phyloP scores from a whole-genome alignment of 1,140 invertebrate genomes.

The Diabrotica virgifera region DNA sequence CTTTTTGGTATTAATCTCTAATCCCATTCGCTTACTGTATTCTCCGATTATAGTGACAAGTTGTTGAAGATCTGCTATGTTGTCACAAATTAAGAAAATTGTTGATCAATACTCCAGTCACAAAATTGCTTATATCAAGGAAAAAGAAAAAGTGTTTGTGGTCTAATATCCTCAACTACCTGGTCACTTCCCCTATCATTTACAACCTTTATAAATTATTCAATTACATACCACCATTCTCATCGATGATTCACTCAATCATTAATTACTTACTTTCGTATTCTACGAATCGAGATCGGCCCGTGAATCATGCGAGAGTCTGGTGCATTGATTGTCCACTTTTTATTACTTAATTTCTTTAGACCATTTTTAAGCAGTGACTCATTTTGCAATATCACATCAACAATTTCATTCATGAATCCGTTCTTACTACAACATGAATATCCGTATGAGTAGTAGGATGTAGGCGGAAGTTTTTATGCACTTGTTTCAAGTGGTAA shows the following conservation, averaged over 20 bases:
- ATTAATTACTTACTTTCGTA: background rate
- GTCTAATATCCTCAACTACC: too few species aligned
- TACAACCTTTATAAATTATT: background rate
- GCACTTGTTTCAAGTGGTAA: too few species aligned
- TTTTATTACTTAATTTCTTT: conserved; percentile 1
- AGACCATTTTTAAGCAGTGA: background rate
- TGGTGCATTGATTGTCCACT: background rate
- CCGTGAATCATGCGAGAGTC: background rate
- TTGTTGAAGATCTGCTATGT: too few species aligned
- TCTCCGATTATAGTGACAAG: too few species aligned
- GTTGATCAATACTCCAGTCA: too few species aligned
- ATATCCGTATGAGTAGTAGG: too few species aligned
- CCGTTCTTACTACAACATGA: background rate
- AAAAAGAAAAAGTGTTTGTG: too few species aligned
- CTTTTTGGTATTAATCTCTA: too few species aligned
- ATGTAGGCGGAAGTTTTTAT: too few species aligned
- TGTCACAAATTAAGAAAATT: too few species aligned
- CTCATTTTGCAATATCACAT: background rate
- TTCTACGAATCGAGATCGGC: background rate
- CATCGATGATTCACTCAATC: background rate
- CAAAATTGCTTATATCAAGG: too few species aligned
- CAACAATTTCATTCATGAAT: conserved; percentile 7
- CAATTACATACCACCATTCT: background rate
- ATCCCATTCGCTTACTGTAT: too few species aligned
- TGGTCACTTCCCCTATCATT: background rate